These are phyloP conservation scores for Idaea dimidiata DNA, from an alignment of 2,888 invertebrate genomes.

Conservation along the genomic window DNA sequence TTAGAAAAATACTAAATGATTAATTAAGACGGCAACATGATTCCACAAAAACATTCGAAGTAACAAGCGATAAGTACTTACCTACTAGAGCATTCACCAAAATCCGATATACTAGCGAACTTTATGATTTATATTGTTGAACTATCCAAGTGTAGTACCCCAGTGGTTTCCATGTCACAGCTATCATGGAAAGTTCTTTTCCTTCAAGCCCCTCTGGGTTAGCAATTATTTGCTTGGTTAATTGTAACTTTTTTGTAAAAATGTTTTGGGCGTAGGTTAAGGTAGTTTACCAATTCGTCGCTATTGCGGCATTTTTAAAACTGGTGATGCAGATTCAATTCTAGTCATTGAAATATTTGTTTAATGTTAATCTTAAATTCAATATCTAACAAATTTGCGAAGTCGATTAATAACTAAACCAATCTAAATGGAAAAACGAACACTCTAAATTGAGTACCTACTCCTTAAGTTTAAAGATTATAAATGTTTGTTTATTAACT, in stretches of 20 bases:
- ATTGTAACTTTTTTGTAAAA: neutral
- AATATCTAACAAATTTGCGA: no score
- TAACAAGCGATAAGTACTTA: neutral
- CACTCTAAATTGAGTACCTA: no score
- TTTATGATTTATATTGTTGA: constrained; percentile 66
- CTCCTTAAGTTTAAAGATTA: no score
- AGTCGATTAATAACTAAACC: no score
- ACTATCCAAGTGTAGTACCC: constrained; percentile 64
- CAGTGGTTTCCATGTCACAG: constrained; percentile 54
- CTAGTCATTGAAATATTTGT: no score
- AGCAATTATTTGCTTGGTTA: neutral
- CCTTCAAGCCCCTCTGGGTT: neutral
- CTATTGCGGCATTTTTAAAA: no score
- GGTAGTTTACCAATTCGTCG: no score
- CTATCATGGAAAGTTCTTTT: constrained; percentile 41
- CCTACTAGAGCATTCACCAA: constrained; percentile 17
- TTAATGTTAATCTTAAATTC: no score
- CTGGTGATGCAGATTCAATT: no score
- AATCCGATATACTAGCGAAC: constrained; percentile 47
- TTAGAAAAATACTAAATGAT: neutral
- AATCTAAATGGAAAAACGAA: no score
- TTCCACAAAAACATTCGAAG: constrained; percentile 8
- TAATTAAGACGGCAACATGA: neutral
- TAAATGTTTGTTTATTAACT: no score
- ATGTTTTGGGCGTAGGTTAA: no score